Base-by-base conservation (phyloP, 2,888 invertebrate genomes). In the Homarus gammarus region DNA sequence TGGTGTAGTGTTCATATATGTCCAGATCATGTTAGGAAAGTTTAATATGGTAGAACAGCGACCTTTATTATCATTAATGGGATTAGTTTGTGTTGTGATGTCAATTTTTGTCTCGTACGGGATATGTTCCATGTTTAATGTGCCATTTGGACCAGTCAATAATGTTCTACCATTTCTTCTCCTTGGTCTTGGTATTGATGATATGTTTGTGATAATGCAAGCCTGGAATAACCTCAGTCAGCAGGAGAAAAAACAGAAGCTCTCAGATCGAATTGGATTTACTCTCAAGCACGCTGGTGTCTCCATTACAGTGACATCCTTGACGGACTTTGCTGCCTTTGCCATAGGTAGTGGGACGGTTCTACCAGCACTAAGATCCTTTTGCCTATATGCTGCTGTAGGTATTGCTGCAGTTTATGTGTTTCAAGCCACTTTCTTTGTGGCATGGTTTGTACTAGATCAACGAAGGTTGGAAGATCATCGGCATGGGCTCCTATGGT, bases 161-260 rank as follows among this genome's bases (percentile, higher is more conserved):
- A 96, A 96, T 12, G 96, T 97, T 18, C 94, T 97, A 90, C 97
- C 97, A 10, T 97, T 97, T 94, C 95, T 97, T 88, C 93, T 97
- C 18, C 96, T 97, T 95, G 97, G 97, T 91, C 95, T 97, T 93
- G 95, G 95, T 93, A 96, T 97, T 36, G 97, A 97, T 93, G 97
- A 97, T 93, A 97, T 97, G 95, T 97, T 97, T 94, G 97, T 97
- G 0, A 96, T 97, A 94, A 95, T 96, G 94, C 96, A 96, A 31
- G 96, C 96, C 93, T 97, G 96, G 96, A 95, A 96, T 91, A 96
- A 96, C 56, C 90, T 92, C 36, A 61, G 40, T 27, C 61, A 84
- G 22, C 56, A 51, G 15, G 91, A 91, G 72, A 86, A 84, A 75
- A 86, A 89, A 31, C 70, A 94, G 92, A 93, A 96, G 22, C 93